These are phyloP conservation scores for Sciurus niger DNA, from an alignment of 2,113 vertebrate genomes.

Conservation along the genomic window DNA sequence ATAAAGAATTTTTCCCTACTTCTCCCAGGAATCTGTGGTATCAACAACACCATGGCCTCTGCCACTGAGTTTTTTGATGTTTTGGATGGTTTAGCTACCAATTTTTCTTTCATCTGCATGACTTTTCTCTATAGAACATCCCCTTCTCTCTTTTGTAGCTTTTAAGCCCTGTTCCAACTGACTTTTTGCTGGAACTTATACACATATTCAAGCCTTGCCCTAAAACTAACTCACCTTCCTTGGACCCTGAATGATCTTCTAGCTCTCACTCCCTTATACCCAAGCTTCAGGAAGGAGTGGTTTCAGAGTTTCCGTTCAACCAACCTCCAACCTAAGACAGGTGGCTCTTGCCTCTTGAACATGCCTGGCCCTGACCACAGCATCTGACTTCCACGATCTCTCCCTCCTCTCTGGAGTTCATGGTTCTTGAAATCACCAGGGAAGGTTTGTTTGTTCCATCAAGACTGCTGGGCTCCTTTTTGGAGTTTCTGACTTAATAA, in stretches of 20 bases:
- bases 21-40: neutral
- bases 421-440: neutral
- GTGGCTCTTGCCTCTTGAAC: neutral
- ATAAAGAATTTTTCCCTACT: neutral
- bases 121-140: neutral
- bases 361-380: neutral
- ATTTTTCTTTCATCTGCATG: neutral
- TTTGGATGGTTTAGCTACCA: conserved; percentile 19
- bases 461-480: neutral
- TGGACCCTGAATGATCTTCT: neutral
- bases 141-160: neutral
- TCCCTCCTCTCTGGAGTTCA: neutral
- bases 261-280: neutral
- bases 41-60: neutral
- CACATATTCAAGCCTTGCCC: neutral
- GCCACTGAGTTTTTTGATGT: conserved; percentile 16
- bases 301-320: neutral
- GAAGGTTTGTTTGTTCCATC: neutral
- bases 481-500: neutral
- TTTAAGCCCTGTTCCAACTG: neutral
- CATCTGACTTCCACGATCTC: neutral
- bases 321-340: neutral
- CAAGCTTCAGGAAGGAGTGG: neutral
- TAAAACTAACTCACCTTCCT: neutral
- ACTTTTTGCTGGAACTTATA: neutral